phyloP scores from a whole-genome alignment of 2,113 vertebrate species.

The Pituophis catenifer region DNA sequence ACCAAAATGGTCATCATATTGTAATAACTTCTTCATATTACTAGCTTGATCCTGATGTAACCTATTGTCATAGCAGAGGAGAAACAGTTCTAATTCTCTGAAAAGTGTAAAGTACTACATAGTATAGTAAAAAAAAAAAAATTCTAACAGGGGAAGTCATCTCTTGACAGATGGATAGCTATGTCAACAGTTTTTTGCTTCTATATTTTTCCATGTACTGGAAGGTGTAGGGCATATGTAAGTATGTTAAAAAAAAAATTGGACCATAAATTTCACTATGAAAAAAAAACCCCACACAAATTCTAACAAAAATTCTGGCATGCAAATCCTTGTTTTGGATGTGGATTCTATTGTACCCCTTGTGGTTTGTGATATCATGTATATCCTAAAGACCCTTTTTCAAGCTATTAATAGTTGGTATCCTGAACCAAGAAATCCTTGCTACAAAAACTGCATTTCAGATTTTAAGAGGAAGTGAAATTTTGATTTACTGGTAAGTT shows the following conservation, averaged over 20 bases:
- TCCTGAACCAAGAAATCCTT: background rate
- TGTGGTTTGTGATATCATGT: background rate
- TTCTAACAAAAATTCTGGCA: background rate
- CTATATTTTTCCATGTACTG: background rate
- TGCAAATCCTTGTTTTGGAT: background rate
- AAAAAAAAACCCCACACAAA: background rate
- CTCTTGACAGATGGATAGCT: conserved; percentile 20
- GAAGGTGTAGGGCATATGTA: conserved; percentile 17
- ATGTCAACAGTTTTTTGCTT: conserved; percentile 24
- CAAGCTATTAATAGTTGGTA: background rate
- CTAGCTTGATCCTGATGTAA: conserved; percentile 47
- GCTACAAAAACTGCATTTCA: background rate
- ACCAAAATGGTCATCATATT: conserved; percentile 49
- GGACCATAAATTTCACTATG: background rate
- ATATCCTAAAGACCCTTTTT: background rate
- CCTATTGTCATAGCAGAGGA: background rate
- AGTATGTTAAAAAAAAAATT: conserved; percentile 1
- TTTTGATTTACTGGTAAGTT: background rate
- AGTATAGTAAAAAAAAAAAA: conserved; percentile 1
- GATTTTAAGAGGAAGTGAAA: background rate
- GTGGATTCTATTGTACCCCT: background rate
- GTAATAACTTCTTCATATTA: conserved; percentile 42
- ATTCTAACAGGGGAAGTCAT: background rate
- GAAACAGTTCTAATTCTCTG: background rate
- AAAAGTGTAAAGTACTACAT: background rate